These are phyloP conservation scores for Exocentrus adspersus DNA, from an alignment of 2,888 invertebrate species.

Conservation along the genomic window DNA sequence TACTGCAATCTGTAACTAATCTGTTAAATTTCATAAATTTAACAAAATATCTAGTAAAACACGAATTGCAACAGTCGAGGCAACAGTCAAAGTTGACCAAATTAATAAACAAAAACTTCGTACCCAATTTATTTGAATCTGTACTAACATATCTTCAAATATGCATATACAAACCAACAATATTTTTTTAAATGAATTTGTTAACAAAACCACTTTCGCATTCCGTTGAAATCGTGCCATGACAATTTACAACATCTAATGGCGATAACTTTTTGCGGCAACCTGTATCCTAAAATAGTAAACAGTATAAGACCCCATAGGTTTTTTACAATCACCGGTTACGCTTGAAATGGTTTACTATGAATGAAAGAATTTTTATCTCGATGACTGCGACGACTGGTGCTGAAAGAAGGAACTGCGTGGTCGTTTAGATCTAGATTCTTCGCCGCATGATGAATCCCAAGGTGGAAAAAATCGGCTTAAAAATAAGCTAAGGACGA, in stretches of 20 bases:
- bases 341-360: conserved; percentile 12
- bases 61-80: too few species aligned
- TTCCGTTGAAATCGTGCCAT: background rate
- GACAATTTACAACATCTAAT: conserved; percentile 5
- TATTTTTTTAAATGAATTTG: background rate
- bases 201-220: background rate
- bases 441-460: conserved; percentile 12
- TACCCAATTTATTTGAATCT: too few species aligned
- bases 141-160: too few species aligned
- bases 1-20: too few species aligned
- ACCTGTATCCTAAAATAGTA: conserved; percentile 15
- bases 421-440: conserved; percentile 8
- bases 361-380: conserved; percentile 9
- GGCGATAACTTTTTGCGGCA: background rate
- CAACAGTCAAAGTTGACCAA: too few species aligned
- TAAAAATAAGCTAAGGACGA: background rate
- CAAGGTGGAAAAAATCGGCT: background rate
- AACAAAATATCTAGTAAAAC: background rate
- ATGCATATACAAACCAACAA: too few species aligned
- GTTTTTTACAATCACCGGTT: conserved; percentile 12
- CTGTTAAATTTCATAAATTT: background rate
- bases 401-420: background rate
- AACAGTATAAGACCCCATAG: conserved; percentile 16
- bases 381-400: conserved; percentile 3
- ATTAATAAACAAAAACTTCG: too few species aligned